phyloP scores from a whole-genome alignment of 1,140 invertebrate species.

The Caenorhabditis briggsae region DNA sequence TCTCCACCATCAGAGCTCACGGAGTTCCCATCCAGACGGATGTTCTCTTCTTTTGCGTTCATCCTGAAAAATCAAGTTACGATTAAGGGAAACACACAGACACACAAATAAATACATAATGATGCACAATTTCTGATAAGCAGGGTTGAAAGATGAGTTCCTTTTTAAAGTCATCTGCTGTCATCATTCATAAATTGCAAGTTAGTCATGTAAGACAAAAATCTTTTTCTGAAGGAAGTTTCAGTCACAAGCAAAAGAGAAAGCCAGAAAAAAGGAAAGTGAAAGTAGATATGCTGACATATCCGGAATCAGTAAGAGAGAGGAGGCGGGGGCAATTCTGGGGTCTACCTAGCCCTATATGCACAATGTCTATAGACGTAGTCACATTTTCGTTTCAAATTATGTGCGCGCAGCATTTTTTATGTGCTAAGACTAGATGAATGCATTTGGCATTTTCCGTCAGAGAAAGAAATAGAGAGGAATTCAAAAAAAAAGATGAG shows the following conservation, averaged over 20 bases:
- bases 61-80: not conserved
- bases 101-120: not conserved
- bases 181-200: not conserved
- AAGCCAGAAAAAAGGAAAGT: not conserved
- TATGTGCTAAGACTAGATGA: not conserved
- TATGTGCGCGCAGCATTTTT: slow-evolving; percentile 25
- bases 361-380: too few species aligned
- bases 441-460: slow-evolving; percentile 14
- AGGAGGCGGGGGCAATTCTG: too few species aligned
- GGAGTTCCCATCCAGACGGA: not conserved
- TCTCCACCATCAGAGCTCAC: not conserved
- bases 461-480: not conserved
- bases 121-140: slow-evolving; percentile 20
- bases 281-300: not conserved
- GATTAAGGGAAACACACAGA: not conserved
- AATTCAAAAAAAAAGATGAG: not conserved
- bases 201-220: too few species aligned
- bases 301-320: not conserved
- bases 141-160: slow-evolving; percentile 21
- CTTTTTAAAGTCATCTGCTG: not conserved
- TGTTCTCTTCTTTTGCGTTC: not conserved
- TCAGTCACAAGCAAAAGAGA: not conserved
- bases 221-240: too few species aligned
- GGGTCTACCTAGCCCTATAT: too few species aligned
- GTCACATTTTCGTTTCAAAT: not conserved